Evolutionary conservation across 2,113 vertebrate genomes (phyloP).

Genomic region (Gymnarchus niloticus): DNA sequence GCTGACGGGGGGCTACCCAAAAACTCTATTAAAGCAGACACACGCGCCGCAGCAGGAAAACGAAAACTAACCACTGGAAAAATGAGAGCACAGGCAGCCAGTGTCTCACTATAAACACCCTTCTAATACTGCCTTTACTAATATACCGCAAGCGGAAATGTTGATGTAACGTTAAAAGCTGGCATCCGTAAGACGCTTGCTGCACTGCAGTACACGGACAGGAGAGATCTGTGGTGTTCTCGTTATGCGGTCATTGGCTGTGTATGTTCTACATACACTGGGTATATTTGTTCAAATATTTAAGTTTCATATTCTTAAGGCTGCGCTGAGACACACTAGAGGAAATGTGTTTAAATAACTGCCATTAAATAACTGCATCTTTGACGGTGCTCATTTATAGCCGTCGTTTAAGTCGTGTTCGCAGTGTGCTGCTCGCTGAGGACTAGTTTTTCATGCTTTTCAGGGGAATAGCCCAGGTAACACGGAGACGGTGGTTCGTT

Average conservation of each 20-base stretch:
- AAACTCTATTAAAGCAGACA: slow-evolving; percentile 52
- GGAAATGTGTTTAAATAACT: slow-evolving; percentile 7
- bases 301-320: neutral
- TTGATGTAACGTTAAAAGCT: neutral
- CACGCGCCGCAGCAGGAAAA: slow-evolving; percentile 6
- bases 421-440: neutral
- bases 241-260: neutral
- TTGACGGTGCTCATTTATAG: neutral
- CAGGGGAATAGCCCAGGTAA: neutral
- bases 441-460: neutral
- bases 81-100: slow-evolving; percentile 12
- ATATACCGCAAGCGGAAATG: neutral
- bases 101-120: neutral
- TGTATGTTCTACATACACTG: neutral
- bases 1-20: slow-evolving; percentile 49
- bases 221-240: neutral
- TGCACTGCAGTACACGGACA: neutral
- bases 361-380: neutral
- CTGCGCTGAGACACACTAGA: no score
- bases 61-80: neutral
- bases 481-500: neutral
- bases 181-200: neutral
- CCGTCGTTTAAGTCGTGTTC: neutral
- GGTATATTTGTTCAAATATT: neutral
- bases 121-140: neutral